These are phyloP conservation scores for Fragum fragum DNA, from an alignment of 2,888 invertebrate species.

Conservation along the genomic window DNA sequence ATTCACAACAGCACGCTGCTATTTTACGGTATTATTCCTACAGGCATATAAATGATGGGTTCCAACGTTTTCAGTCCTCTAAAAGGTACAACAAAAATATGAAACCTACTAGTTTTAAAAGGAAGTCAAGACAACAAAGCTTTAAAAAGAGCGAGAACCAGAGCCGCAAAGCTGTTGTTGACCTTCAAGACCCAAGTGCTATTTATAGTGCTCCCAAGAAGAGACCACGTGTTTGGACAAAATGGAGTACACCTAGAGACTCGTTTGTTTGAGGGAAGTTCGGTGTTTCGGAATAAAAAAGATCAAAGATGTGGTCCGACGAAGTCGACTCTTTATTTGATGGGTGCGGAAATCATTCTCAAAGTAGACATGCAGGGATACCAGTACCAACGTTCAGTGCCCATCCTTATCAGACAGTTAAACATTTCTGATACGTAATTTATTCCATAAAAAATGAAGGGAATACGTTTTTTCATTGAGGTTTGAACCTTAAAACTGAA, in stretches of 20 bases:
- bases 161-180: neutral
- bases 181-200: slow-evolving; percentile 9
- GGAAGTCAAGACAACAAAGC: slow-evolving; percentile 1
- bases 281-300: neutral
- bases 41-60: slow-evolving; percentile 57
- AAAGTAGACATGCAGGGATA: no score
- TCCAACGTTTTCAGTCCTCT: slow-evolving; percentile 47
- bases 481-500: no score
- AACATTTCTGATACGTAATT: no score
- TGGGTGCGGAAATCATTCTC: no score
- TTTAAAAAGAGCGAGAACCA: slow-evolving; percentile 3
- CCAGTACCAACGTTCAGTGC: no score
- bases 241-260: slow-evolving; percentile 38
- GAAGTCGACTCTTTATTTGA: no score
- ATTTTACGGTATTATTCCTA: slow-evolving; percentile 65
- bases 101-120: slow-evolving; percentile 16
- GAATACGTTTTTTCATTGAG: no score
- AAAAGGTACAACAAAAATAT: slow-evolving; percentile 40
- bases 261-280: slow-evolving; percentile 50
- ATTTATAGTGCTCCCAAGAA: slow-evolving; percentile 47
- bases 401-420: no score
- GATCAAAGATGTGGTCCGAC: neutral
- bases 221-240: slow-evolving; percentile 9
- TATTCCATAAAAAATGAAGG: no score
- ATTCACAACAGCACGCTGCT: slow-evolving; percentile 62